Evolutionary conservation across 2,888 invertebrate species (phyloP).

Genomic region (Tenthredo distinguenda): DNA sequence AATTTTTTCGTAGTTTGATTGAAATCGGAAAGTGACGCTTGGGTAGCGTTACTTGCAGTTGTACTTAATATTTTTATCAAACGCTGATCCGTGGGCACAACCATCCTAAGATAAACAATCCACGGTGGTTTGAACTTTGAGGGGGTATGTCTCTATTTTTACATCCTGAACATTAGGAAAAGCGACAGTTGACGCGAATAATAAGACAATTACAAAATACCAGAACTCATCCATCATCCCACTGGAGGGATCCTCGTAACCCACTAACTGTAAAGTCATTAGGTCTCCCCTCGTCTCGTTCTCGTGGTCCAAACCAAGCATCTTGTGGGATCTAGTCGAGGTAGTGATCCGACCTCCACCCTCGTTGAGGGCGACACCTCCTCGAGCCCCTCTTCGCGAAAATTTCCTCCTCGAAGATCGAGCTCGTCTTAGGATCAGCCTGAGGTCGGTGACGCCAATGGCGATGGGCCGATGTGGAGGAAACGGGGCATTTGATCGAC

Average conservation of each 20-base stretch:
- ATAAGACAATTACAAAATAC: not conserved
- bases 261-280: slow-evolving; percentile 13
- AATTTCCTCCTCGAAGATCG: slow-evolving; percentile 10
- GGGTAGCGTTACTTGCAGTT: not conserved
- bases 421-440: slow-evolving; percentile 1
- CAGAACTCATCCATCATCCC: slow-evolving; percentile 16
- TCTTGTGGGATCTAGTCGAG: not conserved
- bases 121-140: not conserved
- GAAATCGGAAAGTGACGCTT: too few relatives aligned
- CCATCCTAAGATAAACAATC: not conserved
- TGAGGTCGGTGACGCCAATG: not conserved
- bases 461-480: not conserved
- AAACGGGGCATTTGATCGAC: slow-evolving; percentile 29
- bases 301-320: not conserved
- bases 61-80: not conserved
- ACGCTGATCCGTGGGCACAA: not conserved
- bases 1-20: too few relatives aligned
- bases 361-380: not conserved
- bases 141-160: not conserved
- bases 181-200: not conserved
- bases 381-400: not conserved
- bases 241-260: not conserved
- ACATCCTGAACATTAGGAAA: not conserved
- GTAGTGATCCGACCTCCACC: not conserved
- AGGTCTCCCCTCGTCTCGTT: not conserved